Evolutionary conservation across 2,113 vertebrate species (phyloP), one percentile per base, ranked within the genome.

Genomic region (Stigmatopora argus): DNA sequence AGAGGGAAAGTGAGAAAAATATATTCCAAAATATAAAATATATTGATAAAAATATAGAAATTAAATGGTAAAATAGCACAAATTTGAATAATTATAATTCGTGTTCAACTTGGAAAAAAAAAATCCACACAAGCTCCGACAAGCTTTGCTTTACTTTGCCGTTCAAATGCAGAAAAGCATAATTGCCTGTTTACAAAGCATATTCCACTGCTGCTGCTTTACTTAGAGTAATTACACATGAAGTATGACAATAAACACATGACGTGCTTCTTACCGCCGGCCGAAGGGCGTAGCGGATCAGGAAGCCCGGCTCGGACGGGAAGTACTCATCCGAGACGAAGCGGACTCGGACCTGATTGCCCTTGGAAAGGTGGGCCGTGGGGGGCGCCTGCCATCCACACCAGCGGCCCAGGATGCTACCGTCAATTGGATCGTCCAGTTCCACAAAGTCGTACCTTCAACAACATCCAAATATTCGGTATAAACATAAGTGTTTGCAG

Each of bases 241-340:
- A 31, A 17, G 53, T 19, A 21, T 15, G 23, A 13, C 18, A 52
- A 41, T 41, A 41, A 41, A 41, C n/a, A 14, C 59, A 5, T 9
- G 31, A 55, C 13, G 2, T 2, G 17, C 18, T 85, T 87, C 94
- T 89, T 92, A 98, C 95, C 90, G 88, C 89, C 62, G 88, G 86
- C 49, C 94, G 85, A 63, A 95, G 83, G 48, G 89, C 91, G 87
- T 95, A 99, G 87, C 85, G 94, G 75, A 99, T 92, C 88, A 93
- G 94, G 92, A 99, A 98, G 72, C 97, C 97, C 0, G 97, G 97
- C 82, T 95, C 92, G 4, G 94, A 94, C 61, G 97, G 94, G 79
- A 99, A 96, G 89, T 98, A 99, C 68, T 98, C 94, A 76, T 99
- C 97, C 14, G 97, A 99, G 68, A 92, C 85, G 86, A 99, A 99